phyloP scores from a whole-genome alignment of 2,888 invertebrate genomes.

The Blera fallax region DNA sequence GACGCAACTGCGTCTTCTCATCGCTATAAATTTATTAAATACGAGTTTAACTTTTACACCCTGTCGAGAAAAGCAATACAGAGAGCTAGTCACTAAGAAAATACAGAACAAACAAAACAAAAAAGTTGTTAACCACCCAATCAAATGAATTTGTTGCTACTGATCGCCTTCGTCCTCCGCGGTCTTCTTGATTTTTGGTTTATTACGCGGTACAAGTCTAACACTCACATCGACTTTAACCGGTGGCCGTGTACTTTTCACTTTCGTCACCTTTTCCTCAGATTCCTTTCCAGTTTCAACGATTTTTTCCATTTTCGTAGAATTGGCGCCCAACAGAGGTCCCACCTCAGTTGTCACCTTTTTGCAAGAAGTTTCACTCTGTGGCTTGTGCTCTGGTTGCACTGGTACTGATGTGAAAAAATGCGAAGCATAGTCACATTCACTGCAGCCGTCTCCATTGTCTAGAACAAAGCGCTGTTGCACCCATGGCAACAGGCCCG shows the following conservation, averaged over 20 bases:
- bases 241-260: conserved; percentile 81
- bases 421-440: conserved; percentile 59
- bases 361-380: not conserved
- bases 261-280: conserved; percentile 70
- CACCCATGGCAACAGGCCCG: conserved; percentile 80
- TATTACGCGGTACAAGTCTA: conserved; percentile 86
- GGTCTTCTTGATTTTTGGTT: conserved; percentile 78
- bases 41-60: not conserved
- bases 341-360: not conserved
- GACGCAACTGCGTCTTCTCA: conserved; percentile 79
- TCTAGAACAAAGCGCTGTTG: conserved; percentile 81
- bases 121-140: conserved; percentile 50
- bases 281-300: conserved; percentile 48
- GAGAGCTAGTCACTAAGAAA: not conserved
- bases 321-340: not conserved
- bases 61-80: conserved; percentile 57
- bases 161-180: conserved; percentile 28
- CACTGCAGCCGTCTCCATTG: conserved; percentile 35
- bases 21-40: conserved; percentile 73
- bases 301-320: not conserved
- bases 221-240: conserved; percentile 91
- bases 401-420: conserved; percentile 52
- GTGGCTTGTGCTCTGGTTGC: conserved; percentile 43
- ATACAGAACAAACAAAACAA: not conserved
- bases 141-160: conserved; percentile 28